These are phyloP conservation scores for Eciton burchellii DNA, from an alignment of 1,140 invertebrate species.

Conservation along the genomic window DNA sequence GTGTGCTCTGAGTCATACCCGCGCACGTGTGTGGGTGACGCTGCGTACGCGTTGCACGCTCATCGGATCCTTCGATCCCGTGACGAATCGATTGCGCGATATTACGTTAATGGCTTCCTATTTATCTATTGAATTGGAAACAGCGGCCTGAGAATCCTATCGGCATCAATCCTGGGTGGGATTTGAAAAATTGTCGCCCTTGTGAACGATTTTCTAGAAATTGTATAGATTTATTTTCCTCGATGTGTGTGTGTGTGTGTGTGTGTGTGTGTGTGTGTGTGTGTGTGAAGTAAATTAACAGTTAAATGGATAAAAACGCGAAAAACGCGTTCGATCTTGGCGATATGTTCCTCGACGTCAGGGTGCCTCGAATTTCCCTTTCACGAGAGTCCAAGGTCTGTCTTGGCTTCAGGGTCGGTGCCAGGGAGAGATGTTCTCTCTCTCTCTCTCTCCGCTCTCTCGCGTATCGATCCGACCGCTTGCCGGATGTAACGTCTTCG, in stretches of 20 bases:
- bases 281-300: slow-evolving; percentile 10
- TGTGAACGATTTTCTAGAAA: background rate
- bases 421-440: slow-evolving; percentile 44
- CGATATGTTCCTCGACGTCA: slow-evolving; percentile 2
- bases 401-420: slow-evolving; percentile 75
- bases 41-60: background rate
- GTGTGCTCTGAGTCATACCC: slow-evolving; percentile 65
- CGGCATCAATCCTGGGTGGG: too few species aligned
- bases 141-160: slow-evolving; percentile 6
- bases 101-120: slow-evolving; percentile 36
- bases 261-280: too few species aligned
- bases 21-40: background rate
- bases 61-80: slow-evolving; percentile 49
- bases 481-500: slow-evolving; percentile 75
- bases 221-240: background rate
- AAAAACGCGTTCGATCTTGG: background rate
- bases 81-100: slow-evolving; percentile 51
- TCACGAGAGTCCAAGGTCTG: slow-evolving; percentile 73
- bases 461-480: slow-evolving; percentile 70
- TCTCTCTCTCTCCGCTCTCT: slow-evolving; percentile 53
- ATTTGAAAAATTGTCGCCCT: slow-evolving; percentile 21
- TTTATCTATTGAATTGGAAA: slow-evolving; percentile 4
- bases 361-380: slow-evolving; percentile 72
- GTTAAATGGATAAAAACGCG: background rate
- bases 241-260: background rate